Evolutionary conservation across 2,888 invertebrate genomes (phyloP).

Genomic region (Xylocampa areola): DNA sequence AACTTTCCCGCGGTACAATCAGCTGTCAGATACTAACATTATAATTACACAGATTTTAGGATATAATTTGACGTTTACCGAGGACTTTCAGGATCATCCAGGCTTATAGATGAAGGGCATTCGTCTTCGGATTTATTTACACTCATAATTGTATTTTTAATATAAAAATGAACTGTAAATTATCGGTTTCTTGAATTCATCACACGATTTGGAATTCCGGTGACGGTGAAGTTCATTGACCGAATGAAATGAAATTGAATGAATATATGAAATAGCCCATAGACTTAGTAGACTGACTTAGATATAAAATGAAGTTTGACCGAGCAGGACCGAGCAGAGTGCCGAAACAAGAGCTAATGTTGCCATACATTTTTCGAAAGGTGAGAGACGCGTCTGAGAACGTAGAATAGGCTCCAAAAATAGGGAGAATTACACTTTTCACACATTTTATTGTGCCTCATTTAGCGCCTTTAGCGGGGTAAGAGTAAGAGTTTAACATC

Average conservation of each 20-base stretch:
- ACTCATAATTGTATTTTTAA: slow-evolving; percentile 69
- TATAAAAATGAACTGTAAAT: slow-evolving; percentile 29
- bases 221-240: neutral
- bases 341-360: no score
- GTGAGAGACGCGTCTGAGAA: no score
- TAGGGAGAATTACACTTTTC: no score
- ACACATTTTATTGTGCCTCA: no score
- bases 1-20: slow-evolving; percentile 85
- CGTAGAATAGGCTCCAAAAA: no score
- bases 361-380: no score
- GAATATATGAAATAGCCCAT: slow-evolving; percentile 1
- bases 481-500: no score
- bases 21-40: slow-evolving; percentile 80
- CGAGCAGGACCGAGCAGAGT: no score
- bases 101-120: slow-evolving; percentile 58
- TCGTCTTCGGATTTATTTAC: slow-evolving; percentile 70
- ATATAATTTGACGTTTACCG: slow-evolving; percentile 69
- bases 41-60: slow-evolving; percentile 50
- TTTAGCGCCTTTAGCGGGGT: no score
- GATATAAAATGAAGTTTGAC: no score
- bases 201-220: slow-evolving; percentile 16
- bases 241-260: slow-evolving; percentile 8
- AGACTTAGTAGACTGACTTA: no score
- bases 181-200: slow-evolving; percentile 24
- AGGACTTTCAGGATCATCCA: slow-evolving; percentile 75